Evolutionary conservation across 2,797 vertebrate species (phyloP), one percentile per base, ranked within the genome.

Genomic region (Dendrocincla fuliginosa): DNA sequence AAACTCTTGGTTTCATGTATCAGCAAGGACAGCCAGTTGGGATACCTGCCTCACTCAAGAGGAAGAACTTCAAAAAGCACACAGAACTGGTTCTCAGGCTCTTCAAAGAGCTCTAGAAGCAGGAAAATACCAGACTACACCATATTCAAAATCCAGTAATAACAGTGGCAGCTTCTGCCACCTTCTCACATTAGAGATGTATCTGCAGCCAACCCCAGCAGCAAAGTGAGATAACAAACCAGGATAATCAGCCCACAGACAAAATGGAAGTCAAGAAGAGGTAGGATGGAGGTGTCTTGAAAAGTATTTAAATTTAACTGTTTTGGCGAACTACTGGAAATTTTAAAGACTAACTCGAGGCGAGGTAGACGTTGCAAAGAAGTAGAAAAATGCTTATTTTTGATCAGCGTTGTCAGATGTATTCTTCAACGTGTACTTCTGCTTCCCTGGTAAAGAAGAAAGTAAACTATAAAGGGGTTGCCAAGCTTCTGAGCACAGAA

Each of bases 91-190:
- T 90, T 97, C 88, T 96, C 95, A 96, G 73, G 88, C 80, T 95
- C 95, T 96, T 94, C 95, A 96, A 97, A 97, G 95, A 64, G 46
- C 52, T 91, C 68, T 53, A 78, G 82, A 86, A 88, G 74, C 76
- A 94, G 91, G 96, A 90, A 96, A 93, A 93, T 65, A 88, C 69
- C 90, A 90, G 85, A 70, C 85, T 78, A 64, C 42, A 95, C 61
- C 11, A 49, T 96, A 96, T 96, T 96, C 93, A 96, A 95, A 96
- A 83, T 12, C 12, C 56, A 77, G 2, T 92, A 94, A 89, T 91
- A 96, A 84, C 61, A 81, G 59, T 15, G 46, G 83, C 64, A 94
- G 69, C 77, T 95, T 88, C 87, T 84, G 63, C 83, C 83, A 91
- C 82, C 83, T 90, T 95, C 91, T 96, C 93, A 95, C 83, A 84